Evolutionary conservation across 2,888 invertebrate species (phyloP).

Genomic region (Heliothis peltigera): DNA sequence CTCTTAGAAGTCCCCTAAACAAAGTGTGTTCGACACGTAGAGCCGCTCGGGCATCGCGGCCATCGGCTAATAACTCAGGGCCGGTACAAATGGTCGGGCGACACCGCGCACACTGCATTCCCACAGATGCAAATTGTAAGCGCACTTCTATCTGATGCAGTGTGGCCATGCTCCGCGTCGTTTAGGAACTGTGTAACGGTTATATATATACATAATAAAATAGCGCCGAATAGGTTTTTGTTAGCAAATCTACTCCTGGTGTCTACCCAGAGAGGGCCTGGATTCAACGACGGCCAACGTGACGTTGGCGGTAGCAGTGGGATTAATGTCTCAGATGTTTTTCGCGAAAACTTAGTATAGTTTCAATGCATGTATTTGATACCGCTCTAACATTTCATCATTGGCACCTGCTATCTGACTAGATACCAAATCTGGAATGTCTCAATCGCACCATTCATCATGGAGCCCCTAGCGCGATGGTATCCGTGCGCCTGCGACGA

Average conservation of each 20-base stretch:
- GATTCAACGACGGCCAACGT: too few species aligned
- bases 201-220: too few species aligned
- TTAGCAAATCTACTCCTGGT: too few species aligned
- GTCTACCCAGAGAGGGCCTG: too few species aligned
- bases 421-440: neutral
- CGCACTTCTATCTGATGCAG: constrained; percentile 52
- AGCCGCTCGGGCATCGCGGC: constrained; percentile 4
- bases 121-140: constrained; percentile 58
- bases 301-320: too few species aligned
- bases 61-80: constrained; percentile 35
- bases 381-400: neutral
- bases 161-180: constrained; percentile 13
- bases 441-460: neutral
- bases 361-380: too few species aligned
- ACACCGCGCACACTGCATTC: constrained; percentile 48
- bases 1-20: constrained; percentile 5
- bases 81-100: constrained; percentile 38
- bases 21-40: constrained; percentile 17
- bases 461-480: constrained; percentile 32
- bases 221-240: too few species aligned
- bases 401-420: neutral
- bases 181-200: neutral
- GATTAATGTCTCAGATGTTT: too few species aligned
- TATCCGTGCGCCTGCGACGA: constrained; percentile 54
- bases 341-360: too few species aligned